phyloP scores from a whole-genome alignment of 53 echinoderm and acorn worm species.

The Pentamera pediparva region DNA sequence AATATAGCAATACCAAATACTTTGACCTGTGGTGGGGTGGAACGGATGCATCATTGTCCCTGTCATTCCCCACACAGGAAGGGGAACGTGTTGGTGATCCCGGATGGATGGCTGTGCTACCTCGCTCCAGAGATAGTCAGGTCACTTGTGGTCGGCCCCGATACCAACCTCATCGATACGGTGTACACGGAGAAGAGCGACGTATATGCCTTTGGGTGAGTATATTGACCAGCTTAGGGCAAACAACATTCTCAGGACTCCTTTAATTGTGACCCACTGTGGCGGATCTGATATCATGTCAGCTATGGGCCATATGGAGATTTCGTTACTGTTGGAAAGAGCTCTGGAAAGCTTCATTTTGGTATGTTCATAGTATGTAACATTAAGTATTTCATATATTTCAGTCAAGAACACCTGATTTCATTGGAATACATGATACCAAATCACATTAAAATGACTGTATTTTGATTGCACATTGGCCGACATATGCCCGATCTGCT shows the following conservation, averaged over 20 bases:
- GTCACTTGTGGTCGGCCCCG: conserved; percentile 58
- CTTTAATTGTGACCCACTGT: too few relatives aligned
- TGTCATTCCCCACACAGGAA: conserved; percentile 42
- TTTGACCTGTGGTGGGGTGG: neutral
- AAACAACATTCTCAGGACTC: neutral
- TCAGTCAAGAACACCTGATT: too few relatives aligned
- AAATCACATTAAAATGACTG: too few relatives aligned
- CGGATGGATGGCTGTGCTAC: conserved; percentile 95
- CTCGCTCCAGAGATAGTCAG: conserved; percentile 88
- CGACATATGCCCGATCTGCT: too few relatives aligned
- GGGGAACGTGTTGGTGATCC: conserved; percentile 67
- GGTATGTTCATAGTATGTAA: too few relatives aligned
- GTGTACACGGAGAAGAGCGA: conserved; percentile 84
- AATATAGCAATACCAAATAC: neutral
- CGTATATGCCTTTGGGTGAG: conserved; percentile 93
- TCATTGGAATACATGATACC: too few relatives aligned
- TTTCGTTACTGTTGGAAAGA: too few relatives aligned
- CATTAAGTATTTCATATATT: too few relatives aligned
- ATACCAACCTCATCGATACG: conserved; percentile 60
- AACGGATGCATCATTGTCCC: neutral
- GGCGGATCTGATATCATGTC: too few relatives aligned
- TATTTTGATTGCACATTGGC: too few relatives aligned
- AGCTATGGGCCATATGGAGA: too few relatives aligned
- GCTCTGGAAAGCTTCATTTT: too few relatives aligned
- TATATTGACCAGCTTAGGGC: neutral